phyloP scores from a whole-genome alignment of 2,888 invertebrate species.

The Tetragonisca angustula region DNA sequence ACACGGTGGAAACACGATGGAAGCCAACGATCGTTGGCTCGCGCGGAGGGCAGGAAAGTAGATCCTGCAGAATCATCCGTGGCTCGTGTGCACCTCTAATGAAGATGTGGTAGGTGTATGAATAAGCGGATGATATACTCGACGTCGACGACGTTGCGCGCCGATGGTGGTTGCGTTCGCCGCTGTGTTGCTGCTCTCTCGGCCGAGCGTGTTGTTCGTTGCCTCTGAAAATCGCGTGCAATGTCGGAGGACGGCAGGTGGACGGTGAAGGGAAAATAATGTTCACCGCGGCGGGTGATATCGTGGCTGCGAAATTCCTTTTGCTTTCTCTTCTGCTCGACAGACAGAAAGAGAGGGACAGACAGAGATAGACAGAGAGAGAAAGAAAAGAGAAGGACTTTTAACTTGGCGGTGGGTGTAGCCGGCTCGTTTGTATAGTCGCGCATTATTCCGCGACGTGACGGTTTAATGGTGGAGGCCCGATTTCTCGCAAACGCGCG shows the following conservation, averaged over 20 bases:
- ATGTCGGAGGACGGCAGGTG: slow-evolving; percentile 71
- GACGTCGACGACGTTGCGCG: slow-evolving; percentile 22
- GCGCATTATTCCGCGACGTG: slow-evolving; percentile 69
- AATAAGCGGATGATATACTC: slow-evolving; percentile 55
- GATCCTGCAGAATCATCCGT: slow-evolving; percentile 68
- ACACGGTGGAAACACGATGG: background rate
- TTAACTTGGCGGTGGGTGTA: slow-evolving; percentile 68
- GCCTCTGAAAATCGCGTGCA: slow-evolving; percentile 72
- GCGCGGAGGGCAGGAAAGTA: slow-evolving; percentile 40
- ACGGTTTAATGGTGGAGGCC: slow-evolving; percentile 66
- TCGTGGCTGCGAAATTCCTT: slow-evolving; percentile 72
- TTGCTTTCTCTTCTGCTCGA: slow-evolving; percentile 68
- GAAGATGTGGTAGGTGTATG: slow-evolving; percentile 70
- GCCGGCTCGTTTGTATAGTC: slow-evolving; percentile 64
- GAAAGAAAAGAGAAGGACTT: slow-evolving; percentile 31
- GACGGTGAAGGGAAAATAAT: slow-evolving; percentile 72
- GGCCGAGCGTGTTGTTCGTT: slow-evolving; percentile 10
- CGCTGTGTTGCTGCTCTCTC: background rate
- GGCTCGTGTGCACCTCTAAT: slow-evolving; percentile 61
- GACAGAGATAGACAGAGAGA: background rate
- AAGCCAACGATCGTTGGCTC: slow-evolving; percentile 33
- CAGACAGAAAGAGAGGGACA: background rate
- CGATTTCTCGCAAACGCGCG: slow-evolving; percentile 57
- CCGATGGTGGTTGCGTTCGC: slow-evolving; percentile 28
- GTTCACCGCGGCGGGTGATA: slow-evolving; percentile 65